These are phyloP conservation scores for Saturnia japonica DNA, from an alignment of 2,888 invertebrate genomes.

Conservation along the genomic window DNA sequence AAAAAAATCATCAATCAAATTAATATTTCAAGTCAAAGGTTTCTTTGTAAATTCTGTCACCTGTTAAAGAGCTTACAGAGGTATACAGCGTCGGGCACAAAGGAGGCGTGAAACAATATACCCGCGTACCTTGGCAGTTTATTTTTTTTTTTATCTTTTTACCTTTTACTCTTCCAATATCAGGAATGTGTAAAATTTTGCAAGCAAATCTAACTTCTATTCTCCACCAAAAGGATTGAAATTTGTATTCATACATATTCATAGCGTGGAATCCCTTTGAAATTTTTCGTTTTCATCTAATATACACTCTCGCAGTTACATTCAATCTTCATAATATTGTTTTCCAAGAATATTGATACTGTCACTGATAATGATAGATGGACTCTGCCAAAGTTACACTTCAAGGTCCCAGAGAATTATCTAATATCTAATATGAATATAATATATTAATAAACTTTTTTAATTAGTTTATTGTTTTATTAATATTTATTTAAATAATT, in stretches of 20 bases:
- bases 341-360: slow-evolving; percentile 40
- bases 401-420: not conserved
- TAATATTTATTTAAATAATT: not conserved
- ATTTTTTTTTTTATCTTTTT: slow-evolving; percentile 7
- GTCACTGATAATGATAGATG: slow-evolving; percentile 48
- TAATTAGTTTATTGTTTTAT: too few species aligned
- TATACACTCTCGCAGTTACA: slow-evolving; percentile 27
- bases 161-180: slow-evolving; percentile 9
- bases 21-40: not conserved
- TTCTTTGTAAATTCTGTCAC: not conserved
- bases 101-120: slow-evolving; percentile 17
- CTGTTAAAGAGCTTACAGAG: slow-evolving; percentile 9
- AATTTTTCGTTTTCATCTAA: slow-evolving; percentile 23
- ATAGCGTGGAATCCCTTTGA: slow-evolving; percentile 1
- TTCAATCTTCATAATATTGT: slow-evolving; percentile 36
- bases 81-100: slow-evolving; percentile 11
- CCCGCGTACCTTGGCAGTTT: slow-evolving; percentile 15
- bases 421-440: not conserved
- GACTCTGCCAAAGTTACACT: slow-evolving; percentile 18
- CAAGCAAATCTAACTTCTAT: slow-evolving; percentile 1
- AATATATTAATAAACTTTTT: too few species aligned
- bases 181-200: slow-evolving; percentile 3
- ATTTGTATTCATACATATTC: slow-evolving; percentile 3
- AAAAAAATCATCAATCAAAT: not conserved
- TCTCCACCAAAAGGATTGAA: not conserved